phyloP scores from a whole-genome alignment of 2,888 invertebrate genomes.

The Eledona agricola region DNA sequence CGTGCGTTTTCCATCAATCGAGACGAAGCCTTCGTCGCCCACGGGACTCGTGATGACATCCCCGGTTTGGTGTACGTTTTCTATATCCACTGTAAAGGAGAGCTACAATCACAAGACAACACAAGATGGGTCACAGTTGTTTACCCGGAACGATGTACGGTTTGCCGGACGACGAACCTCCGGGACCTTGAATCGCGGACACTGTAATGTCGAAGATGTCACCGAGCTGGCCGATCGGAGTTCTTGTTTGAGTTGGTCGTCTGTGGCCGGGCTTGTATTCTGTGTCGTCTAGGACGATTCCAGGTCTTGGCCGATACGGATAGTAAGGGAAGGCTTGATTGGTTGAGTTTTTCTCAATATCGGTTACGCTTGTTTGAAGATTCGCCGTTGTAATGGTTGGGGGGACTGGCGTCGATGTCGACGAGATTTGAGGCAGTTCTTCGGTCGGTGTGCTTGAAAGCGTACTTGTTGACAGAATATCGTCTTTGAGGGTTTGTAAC shows the following conservation, averaged over 20 bases:
- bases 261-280: slow-evolving; percentile 75
- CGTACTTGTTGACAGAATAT: slow-evolving; percentile 42
- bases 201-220: slow-evolving; percentile 90
- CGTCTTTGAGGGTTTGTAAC: slow-evolving; percentile 50
- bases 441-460: slow-evolving; percentile 61
- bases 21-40: slow-evolving; percentile 86
- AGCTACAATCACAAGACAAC: neutral
- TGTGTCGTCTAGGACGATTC: slow-evolving; percentile 86
- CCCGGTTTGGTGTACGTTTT: slow-evolving; percentile 50
- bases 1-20: slow-evolving; percentile 89
- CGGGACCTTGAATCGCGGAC: slow-evolving; percentile 86
- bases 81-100: slow-evolving; percentile 65
- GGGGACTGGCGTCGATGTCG: slow-evolving; percentile 7
- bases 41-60: slow-evolving; percentile 84
- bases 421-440: slow-evolving; percentile 53
- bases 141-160: slow-evolving; percentile 67
- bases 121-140: neutral
- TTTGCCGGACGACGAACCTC: slow-evolving; percentile 65
- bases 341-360: slow-evolving; percentile 32
- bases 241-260: slow-evolving; percentile 60
- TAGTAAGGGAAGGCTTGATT: slow-evolving; percentile 62
- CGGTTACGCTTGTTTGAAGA: slow-evolving; percentile 27
- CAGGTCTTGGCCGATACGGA: slow-evolving; percentile 81
- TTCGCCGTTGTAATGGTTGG: slow-evolving; percentile 6
- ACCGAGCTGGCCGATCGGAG: slow-evolving; percentile 68